Evolutionary conservation across 2,888 invertebrate species (phyloP), one percentile per base, ranked within the genome.

Genomic region (Patella ulyssiponensis): DNA sequence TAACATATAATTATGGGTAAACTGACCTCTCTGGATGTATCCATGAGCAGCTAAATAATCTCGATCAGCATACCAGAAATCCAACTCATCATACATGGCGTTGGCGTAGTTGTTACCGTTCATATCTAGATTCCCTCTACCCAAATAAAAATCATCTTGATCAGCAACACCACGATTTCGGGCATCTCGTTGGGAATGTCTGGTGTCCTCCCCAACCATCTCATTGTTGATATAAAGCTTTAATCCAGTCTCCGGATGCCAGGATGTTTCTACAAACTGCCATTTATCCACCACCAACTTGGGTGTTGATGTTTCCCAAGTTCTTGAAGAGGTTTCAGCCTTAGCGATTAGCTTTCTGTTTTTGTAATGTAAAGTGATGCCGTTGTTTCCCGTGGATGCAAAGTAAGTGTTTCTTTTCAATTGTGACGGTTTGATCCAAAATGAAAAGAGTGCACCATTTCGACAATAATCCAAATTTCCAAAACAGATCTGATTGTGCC

Each of bases 1-100:
- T 33, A 33, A 33, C 3, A 33, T 44, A 44, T 44, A 44, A 44
- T 7, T 44, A 44, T 44, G 44, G 44, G 7, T 51, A n/a, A 15
- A 64, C 81, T 80, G 77, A 90, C 91, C 89, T 88, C 91, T 86
- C 69, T 88, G 87, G 52, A 91, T 86, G 82, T 88, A 90, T 75
- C 86, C 88, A 81, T 87, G 89, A 0, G 91, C 89, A 17, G 86
- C 69, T 7, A 91, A 85, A 77, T 90, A 90, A 72, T 89, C 89
- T 71, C 91, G 81, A 80, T 89, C 86, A n/a, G 87, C 88, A 73
- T 86, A 87, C 91, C 90, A 91, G 81, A 87, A 85, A 72, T 90
- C 89, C 80, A 91, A 79, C 64, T 91, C 90, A 81, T 91, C 91
- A 77, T 84, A 87, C 20, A 86, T 85, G 64, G 88, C 87, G 72